Evolutionary conservation across 2,797 vertebrate species (phyloP), one percentile per base, ranked within the genome.

Genomic region (Diceros bicornis): DNA sequence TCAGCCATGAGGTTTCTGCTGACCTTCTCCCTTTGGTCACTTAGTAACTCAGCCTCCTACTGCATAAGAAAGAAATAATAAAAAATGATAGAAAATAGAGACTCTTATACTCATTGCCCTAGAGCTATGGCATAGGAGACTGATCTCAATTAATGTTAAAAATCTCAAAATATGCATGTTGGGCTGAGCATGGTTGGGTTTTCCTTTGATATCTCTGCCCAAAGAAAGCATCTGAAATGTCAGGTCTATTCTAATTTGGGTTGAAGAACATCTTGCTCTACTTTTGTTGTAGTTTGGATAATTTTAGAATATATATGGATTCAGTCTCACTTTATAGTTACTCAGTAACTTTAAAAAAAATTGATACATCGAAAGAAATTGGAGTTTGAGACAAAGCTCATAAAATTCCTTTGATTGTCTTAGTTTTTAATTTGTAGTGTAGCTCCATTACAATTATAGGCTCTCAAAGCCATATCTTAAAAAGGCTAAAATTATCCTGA

Each of bases 211-310:
- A 61, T 50, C 44, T 94, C 10, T 79, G 55, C 78, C 69, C 93
- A 92, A 37, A 66, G 84, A 29, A 44, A 96, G 52, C 57, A 78
- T 90, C 44, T 75, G 57, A 97, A 91, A 96, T 95, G 89, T 92
- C 52, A 84, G 61, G 52, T 89, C 91, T 52, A 8, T 94, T 96
- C 89, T 96, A 97, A 91, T 96, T 98, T 47, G 27, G 71, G 81
- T 25, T 85, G 71, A 84, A 96, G 94, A 96, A 93, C 94, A 86
- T 97, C 92, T 77, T 96, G 95, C n/a, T 96, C 94, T 95, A 95
- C 72, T 97, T 97, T 84, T 47, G 32, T 91, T 84, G 59, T 61
- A 52, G 64, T 91, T 86, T 64, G 91, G 78, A 92, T 96, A 95
- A 97, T 97, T 97, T 97, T 95, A 95, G 91, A 85, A 85, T 64